Conservation (phyloP, 2,888 invertebrate genomes). For the Drosophila peninsularis region DNA sequence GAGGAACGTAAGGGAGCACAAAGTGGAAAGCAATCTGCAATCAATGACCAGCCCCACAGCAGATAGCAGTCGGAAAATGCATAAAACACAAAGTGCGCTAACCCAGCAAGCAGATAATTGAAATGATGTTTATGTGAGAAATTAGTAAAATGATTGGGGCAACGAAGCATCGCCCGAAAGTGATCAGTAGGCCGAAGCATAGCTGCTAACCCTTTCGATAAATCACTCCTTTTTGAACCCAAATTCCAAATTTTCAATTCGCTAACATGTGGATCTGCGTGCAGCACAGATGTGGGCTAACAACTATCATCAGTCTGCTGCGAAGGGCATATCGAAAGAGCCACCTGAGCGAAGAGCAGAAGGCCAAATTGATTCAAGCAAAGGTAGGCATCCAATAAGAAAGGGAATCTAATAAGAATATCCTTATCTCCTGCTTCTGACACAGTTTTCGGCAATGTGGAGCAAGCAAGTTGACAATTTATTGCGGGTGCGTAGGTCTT, state of each 20-base stretch:
- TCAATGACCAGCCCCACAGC: not conserved
- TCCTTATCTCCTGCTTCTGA: too few species aligned
- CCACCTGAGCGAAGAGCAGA: slow-evolving; percentile 18
- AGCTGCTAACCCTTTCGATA: not conserved
- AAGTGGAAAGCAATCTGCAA: not conserved
- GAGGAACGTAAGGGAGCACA: not conserved
- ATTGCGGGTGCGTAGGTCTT: slow-evolving; percentile 4
- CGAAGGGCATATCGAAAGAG: slow-evolving; percentile 8
- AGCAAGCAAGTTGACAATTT: slow-evolving; percentile 30
- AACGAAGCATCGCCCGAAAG: not conserved
- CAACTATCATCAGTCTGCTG: not conserved
- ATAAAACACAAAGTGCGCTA: not conserved
- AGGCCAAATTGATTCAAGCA: not conserved
- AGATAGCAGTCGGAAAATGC: not conserved
- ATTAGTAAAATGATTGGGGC: not conserved
- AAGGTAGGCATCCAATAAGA: slow-evolving; percentile 8
- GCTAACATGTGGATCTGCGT: slow-evolving; percentile 25
- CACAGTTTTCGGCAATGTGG: slow-evolving; percentile 23
- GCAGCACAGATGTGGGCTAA: slow-evolving; percentile 22
- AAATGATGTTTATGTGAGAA: slow-evolving; percentile 2
- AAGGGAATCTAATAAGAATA: not conserved
- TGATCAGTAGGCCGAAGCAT: slow-evolving; percentile 12
- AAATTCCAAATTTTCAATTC: slow-evolving; percentile 5
- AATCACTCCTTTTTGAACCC: not conserved
- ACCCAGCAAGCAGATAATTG: slow-evolving; percentile 12